These are phyloP conservation scores for Trichechus manatus DNA, from an alignment of 2,113 vertebrate genomes.

Conservation along the genomic window DNA sequence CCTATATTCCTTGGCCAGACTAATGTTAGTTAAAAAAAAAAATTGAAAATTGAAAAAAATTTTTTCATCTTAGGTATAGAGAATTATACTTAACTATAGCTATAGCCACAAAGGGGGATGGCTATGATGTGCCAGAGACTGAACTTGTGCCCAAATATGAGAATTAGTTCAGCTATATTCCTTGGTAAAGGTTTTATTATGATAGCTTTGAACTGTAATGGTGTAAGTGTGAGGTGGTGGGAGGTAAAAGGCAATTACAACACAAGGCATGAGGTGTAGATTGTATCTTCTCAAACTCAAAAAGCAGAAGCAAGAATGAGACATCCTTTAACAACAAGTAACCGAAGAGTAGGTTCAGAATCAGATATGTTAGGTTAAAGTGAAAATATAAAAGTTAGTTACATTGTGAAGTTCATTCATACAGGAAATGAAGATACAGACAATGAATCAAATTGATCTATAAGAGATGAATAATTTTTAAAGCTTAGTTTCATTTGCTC, in stretches of 20 bases:
- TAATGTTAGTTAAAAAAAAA: background rate
- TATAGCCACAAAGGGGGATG: background rate
- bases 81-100: background rate
- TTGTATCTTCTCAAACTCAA: background rate
- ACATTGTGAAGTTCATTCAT: background rate
- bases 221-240: background rate
- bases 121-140: background rate
- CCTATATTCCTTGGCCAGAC: background rate
- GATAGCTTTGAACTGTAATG: background rate
- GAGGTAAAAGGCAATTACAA: background rate
- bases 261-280: background rate
- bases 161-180: background rate
- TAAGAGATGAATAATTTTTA: background rate
- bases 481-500: constrained; percentile 26
- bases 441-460: background rate
- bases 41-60: background rate
- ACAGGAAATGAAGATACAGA: background rate
- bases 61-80: background rate
- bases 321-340: background rate
- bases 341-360: background rate
- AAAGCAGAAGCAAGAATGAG: background rate
- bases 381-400: constrained; percentile 11
- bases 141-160: background rate
- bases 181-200: background rate
- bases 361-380: constrained; percentile 11